Conservation (phyloP, 2,113 vertebrate species). For the Gavia stellata region DNA sequence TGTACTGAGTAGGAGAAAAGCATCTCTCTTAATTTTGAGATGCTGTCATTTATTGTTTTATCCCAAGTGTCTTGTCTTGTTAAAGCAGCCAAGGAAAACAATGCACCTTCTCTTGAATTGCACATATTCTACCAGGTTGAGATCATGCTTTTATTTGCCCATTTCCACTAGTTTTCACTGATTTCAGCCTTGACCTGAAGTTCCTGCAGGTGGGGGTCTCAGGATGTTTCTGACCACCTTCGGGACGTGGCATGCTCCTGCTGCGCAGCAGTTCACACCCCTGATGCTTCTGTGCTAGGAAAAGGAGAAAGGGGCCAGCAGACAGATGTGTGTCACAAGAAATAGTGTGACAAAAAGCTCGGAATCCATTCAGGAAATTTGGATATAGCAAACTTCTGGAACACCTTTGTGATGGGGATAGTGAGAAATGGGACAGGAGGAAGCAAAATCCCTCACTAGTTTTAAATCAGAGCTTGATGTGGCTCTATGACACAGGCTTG, state of each 20-base stretch:
- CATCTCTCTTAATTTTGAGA: neutral
- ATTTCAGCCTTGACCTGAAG: neutral
- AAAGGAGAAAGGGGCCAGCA: neutral
- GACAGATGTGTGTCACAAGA: neutral
- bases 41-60: neutral
- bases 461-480: neutral
- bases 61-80: neutral
- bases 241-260: neutral
- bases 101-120: neutral
- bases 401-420: neutral
- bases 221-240: neutral
- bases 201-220: neutral
- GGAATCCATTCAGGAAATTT: neutral
- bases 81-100: neutral
- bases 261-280: neutral
- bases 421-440: neutral
- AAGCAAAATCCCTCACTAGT: neutral
- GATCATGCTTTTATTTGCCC: neutral
- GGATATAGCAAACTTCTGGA: neutral
- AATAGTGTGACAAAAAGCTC: neutral
- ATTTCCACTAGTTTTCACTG: neutral
- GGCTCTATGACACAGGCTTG: neutral
- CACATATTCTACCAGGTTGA: neutral
- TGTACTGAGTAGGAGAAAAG: neutral
- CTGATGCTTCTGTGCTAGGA: neutral